Base-by-base conservation (phyloP, 2,113 vertebrate species). In the Enhydra lutris region DNA sequence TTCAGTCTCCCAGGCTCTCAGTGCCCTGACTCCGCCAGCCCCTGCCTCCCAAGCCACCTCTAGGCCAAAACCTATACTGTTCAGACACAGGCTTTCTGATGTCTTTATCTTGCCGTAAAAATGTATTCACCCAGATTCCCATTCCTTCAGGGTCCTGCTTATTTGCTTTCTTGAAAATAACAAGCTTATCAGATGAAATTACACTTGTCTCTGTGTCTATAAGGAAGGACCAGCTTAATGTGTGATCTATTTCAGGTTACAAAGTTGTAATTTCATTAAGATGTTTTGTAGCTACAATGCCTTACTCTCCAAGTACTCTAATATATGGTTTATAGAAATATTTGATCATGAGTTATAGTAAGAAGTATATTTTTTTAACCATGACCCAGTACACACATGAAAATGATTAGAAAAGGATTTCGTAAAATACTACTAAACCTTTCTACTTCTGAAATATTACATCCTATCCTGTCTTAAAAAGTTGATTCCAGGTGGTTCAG, bases 161-260 rank as follows among this genome's bases (percentile, higher is more conserved):
- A 13, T 92, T 31, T 86, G 34, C 36, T 76, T 88, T 74, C 63
- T 81, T 57, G 89, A 57, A 69, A 52, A 84, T 79, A 52, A 7
- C 23, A 65, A 14, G 6, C 18, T 93, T 89, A 59, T 39, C 50
- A 93, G 24, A 42, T 85, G 34, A 65, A 88, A 96, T 52, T 82
- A 3, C 23, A 39, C 87, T 79, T 89, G 12, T 50, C 39, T 13
- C 42, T 63, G 12, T 65, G 15, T 93, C 65, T 86, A 7, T 23
- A 36, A n/a, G 65, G 76, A 85, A 78, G 36, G 55, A 24, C 3
- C 0, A 0, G 7, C 20, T 88, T 78, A 36, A 45, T 47, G 8
- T 73, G 45, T 63, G 57, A 86, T 71, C 69, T 39, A 79, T 26
- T 83, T 83, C 50, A 76, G n/a, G 78, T 87, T 9, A 88, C 57